Evolutionary conservation across 2,888 invertebrate genomes (phyloP).

Genomic region (Amiota communis): DNA sequence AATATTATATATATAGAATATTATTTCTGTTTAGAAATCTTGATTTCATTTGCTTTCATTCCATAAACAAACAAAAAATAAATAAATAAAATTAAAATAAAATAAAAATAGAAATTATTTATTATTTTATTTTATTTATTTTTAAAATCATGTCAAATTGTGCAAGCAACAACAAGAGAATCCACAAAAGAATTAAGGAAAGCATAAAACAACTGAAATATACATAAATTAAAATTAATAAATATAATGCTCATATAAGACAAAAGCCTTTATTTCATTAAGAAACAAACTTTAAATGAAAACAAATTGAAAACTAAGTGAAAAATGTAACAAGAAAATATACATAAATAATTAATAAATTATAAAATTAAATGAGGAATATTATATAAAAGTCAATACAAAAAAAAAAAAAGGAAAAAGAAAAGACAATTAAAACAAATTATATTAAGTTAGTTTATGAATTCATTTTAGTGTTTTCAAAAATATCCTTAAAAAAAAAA

Average conservation of each 20-base stretch:
- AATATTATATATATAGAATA: constrained; percentile 32
- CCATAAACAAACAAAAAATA: no score
- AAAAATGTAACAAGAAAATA: constrained; percentile 30
- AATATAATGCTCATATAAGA: constrained; percentile 59
- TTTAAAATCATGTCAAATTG: background rate
- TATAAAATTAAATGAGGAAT: constrained; percentile 34
- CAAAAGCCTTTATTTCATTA: constrained; percentile 47
- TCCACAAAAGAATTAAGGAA: constrained; percentile 46
- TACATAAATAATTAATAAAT: constrained; percentile 31
- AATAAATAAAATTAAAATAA: constrained; percentile 44
- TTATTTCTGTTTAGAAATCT: constrained; percentile 36
- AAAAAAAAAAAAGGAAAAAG: constrained; percentile 41
- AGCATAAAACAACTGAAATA: constrained; percentile 12
- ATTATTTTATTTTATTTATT: constrained; percentile 6
- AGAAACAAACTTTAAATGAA: constrained; percentile 40
- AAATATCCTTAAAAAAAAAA: constrained; percentile 53
- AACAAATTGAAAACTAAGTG: constrained; percentile 30
- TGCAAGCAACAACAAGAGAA: no score
- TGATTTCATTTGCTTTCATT: constrained; percentile 43
- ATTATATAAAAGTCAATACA: constrained; percentile 39
- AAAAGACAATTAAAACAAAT: no score
- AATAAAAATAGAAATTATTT: constrained; percentile 34
- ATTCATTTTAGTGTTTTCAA: constrained; percentile 50
- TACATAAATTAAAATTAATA: constrained; percentile 34
- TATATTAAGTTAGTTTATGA: constrained; percentile 47